Percentiles rank a stretch among this genome's conserved stretches.
phyloP scores from a whole-genome alignment of 2,797 vertebrate species.

The Neosilurus hyrtlii region DNA sequence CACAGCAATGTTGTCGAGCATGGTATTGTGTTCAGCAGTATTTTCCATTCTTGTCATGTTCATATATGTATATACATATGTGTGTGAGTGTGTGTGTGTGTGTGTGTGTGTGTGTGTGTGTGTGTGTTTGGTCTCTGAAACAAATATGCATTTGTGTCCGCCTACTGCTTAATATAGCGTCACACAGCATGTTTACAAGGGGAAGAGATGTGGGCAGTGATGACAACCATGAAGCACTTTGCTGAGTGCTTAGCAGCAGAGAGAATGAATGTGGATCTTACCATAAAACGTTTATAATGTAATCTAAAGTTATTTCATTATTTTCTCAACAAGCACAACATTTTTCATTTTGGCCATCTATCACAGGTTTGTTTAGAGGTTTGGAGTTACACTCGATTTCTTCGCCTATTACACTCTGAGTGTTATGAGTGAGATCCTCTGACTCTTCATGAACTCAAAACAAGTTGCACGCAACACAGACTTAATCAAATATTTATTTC shows the following conservation, averaged over 20 bases:
- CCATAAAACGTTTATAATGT: not conserved
- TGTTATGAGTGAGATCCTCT: not conserved
- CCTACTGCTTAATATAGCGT: conserved; percentile 47
- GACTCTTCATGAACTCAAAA: conserved; percentile 10
- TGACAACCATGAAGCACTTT: conserved; percentile 41
- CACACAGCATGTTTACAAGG: conserved; percentile 42
- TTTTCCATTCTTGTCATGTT: conserved; percentile 25
- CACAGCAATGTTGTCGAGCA: not conserved
- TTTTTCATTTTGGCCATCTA: not conserved
- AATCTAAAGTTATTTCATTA: not conserved
- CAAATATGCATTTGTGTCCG: conserved; percentile 45
- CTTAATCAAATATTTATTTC: conserved; percentile 2
- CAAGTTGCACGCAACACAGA: not conserved
- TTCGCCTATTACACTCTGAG: not conserved
- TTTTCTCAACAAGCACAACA: not conserved
- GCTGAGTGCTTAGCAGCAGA: conserved; percentile 26
- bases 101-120: conserved; percentile 12
- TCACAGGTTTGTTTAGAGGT: not conserved
- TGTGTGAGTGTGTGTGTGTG: conserved; percentile 15
- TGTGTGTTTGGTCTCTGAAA: conserved; percentile 45
- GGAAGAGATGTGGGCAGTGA: conserved; percentile 38
- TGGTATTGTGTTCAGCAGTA: conserved; percentile 11
- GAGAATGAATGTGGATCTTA: conserved; percentile 24
- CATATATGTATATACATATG: conserved; percentile 5
- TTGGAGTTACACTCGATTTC: not conserved